A percentile compares a stretch with the other conserved stretches of the same genome.
These are phyloP conservation scores for Aleiodes testaceus DNA, from an alignment of 2,888 invertebrate species.

Conservation along the genomic window DNA sequence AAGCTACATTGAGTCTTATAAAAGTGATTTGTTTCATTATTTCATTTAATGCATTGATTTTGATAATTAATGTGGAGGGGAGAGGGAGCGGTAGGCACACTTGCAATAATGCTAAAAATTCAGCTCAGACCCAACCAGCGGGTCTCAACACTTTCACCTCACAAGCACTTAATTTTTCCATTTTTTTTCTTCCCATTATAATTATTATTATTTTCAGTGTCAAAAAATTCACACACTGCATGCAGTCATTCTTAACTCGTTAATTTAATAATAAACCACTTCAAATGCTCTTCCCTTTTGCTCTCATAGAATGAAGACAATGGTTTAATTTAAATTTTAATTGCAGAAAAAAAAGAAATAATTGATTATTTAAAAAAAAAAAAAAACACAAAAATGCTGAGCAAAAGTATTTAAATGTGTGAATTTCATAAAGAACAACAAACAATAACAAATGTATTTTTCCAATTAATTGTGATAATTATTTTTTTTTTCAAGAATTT, in stretches of 20 bases:
- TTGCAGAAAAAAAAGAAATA: neutral
- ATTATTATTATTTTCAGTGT: neutral
- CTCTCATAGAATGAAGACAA: constrained; percentile 19
- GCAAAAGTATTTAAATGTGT: constrained; percentile 15
- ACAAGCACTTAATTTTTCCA: constrained; percentile 2
- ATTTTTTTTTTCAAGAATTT: neutral
- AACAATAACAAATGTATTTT: constrained; percentile 1
- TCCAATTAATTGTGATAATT: neutral
- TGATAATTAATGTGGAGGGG: constrained; percentile 7
- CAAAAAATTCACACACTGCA: constrained; percentile 3
- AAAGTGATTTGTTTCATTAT: constrained; percentile 18
- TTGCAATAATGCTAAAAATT: constrained; percentile 18
- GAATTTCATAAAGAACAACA: neutral
- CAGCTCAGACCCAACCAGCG: constrained; percentile 35
- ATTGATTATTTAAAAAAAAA: constrained; percentile 2
- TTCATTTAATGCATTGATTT: constrained; percentile 7
- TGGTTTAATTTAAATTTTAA: neutral
- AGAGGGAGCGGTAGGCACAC: constrained; percentile 25
- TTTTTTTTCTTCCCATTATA: neutral
- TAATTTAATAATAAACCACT: constrained; percentile 10
- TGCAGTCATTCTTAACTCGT: neutral
- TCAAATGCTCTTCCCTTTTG: constrained; percentile 5
- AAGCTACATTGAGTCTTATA: constrained; percentile 22
- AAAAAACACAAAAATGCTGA: constrained; percentile 15
- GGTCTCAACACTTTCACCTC: constrained; percentile 22